These are phyloP conservation scores for Rhyacophila brunnea DNA, from an alignment of 1,140 invertebrate species.

Conservation along the genomic window DNA sequence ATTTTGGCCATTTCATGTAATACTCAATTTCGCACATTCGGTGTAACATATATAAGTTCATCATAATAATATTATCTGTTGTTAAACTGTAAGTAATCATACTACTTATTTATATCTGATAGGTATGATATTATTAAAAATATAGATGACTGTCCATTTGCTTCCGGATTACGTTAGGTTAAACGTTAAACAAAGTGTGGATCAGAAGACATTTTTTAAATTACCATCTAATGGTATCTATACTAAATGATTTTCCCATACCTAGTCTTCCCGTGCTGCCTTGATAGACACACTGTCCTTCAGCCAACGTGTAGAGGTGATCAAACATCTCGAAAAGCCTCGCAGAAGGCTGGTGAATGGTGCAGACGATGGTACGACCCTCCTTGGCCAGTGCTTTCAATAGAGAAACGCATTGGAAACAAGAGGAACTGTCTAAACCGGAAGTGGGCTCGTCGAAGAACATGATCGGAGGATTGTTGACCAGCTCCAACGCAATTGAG, in stretches of 20 bases:
- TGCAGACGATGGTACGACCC: slow-evolving; percentile 93
- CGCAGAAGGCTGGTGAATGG: slow-evolving; percentile 96
- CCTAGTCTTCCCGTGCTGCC: slow-evolving; percentile 77
- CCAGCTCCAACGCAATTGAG: slow-evolving; percentile 92
- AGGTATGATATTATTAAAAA: too few species aligned
- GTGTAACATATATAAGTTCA: too few species aligned
- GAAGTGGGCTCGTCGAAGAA: slow-evolving; percentile 98
- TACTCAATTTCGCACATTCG: too few species aligned
- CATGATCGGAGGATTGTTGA: slow-evolving; percentile 94
- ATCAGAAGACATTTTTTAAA: too few species aligned
- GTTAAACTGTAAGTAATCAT: too few species aligned
- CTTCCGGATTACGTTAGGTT: too few species aligned
- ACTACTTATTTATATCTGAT: too few species aligned
- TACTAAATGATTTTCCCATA: slow-evolving; percentile 32
- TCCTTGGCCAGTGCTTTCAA: slow-evolving; percentile 85
- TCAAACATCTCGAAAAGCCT: slow-evolving; percentile 97
- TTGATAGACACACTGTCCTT: slow-evolving; percentile 93
- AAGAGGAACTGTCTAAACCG: slow-evolving; percentile 91
- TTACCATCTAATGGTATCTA: too few species aligned
- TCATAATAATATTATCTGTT: too few species aligned
- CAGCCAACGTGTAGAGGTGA: slow-evolving; percentile 88
- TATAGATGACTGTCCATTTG: too few species aligned
- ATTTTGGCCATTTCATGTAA: too few species aligned
- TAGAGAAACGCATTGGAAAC: slow-evolving; percentile 88
- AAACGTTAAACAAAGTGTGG: too few species aligned